Conservation (phyloP, 2,797 vertebrate species). For the Oreochromis mossambicus region DNA sequence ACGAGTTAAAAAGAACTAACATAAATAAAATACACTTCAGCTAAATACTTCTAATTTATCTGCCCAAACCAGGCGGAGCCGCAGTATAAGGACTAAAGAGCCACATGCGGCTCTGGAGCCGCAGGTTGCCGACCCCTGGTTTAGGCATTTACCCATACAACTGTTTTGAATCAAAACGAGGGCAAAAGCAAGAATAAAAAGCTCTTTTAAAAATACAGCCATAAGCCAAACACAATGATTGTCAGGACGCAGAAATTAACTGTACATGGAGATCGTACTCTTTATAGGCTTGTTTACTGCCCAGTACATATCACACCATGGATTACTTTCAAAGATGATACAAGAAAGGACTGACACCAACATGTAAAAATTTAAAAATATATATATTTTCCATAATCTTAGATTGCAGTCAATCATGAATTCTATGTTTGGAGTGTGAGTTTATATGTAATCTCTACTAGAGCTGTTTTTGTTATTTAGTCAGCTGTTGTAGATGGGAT, state of each 20-base stretch:
- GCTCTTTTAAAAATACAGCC: background rate
- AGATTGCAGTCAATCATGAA: background rate
- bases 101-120: no score
- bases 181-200: background rate
- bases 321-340: background rate
- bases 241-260: background rate
- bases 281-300: background rate
- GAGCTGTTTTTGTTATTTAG: background rate
- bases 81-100: no score
- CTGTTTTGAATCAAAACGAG: background rate
- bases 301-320: no score
- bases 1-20: no score
- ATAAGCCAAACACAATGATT: background rate
- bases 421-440: background rate
- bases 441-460: background rate
- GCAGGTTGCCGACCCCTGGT: background rate
- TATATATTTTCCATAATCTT: background rate
- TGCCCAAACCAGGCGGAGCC: no score
- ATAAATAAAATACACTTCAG: no score
- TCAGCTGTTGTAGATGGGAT: background rate
- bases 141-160: background rate
- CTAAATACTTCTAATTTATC: no score
- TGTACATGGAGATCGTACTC: background rate
- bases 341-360: background rate
- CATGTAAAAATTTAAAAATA: background rate